A percentile compares a stretch with the other conserved stretches of the same genome.
These are phyloP conservation scores for Myrmecophaga tridactyla DNA, from an alignment of 2,113 vertebrate species.

Conservation along the genomic window DNA sequence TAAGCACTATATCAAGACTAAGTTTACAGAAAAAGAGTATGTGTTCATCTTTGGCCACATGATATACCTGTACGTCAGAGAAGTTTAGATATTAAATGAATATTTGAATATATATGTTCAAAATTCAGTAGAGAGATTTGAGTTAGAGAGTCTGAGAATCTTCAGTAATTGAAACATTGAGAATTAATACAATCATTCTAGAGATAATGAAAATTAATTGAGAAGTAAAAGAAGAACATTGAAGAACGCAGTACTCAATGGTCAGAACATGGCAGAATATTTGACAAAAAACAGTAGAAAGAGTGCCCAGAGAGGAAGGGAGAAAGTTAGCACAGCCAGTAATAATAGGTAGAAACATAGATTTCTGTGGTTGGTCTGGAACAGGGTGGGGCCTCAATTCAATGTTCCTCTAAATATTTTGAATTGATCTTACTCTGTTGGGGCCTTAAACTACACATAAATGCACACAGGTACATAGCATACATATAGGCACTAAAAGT, in stretches of 20 bases:
- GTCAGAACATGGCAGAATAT: not conserved
- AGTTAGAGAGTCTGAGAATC: not conserved
- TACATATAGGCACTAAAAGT: not conserved
- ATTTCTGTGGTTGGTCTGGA: rapidly evolving
- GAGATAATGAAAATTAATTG: not conserved
- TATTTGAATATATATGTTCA: not conserved
- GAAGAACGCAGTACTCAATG: not conserved
- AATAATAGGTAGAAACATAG: rapidly evolving
- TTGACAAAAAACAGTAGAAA: not conserved
- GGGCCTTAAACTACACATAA: not conserved
- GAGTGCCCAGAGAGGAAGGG: not conserved
- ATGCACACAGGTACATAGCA: not conserved
- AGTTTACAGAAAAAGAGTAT: not conserved
- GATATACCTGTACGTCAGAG: not conserved
- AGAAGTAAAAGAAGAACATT: not conserved
- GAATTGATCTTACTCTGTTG: not conserved
- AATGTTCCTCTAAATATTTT: not conserved
- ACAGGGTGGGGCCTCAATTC: rapidly evolving
- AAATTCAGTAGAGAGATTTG: not conserved
- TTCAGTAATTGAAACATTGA: not conserved
- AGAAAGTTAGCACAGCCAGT: not conserved
- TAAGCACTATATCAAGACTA: not conserved
- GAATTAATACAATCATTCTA: not conserved
- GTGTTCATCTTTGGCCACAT: not conserved
- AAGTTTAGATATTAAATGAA: not conserved